A percentile compares a stretch with the other conserved stretches of the same genome.
These are phyloP conservation scores for Chaenodraco wilsoni DNA, from an alignment of 2,797 vertebrate species.

Conservation along the genomic window DNA sequence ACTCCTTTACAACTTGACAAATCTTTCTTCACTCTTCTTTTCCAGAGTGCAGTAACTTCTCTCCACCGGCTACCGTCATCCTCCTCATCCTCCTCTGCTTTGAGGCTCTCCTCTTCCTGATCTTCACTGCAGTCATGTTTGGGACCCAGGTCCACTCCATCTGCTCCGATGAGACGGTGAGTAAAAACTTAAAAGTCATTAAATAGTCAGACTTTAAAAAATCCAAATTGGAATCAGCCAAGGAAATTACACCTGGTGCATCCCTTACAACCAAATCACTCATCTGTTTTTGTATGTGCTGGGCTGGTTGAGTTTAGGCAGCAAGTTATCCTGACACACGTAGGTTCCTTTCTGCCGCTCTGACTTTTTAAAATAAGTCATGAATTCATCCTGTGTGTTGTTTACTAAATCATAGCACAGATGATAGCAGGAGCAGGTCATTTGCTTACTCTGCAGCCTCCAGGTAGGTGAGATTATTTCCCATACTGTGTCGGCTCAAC, in stretches of 20 bases:
- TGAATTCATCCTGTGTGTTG: neutral
- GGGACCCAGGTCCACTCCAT: conserved; percentile 98
- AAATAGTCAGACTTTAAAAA: too few relatives aligned
- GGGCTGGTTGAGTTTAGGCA: too few relatives aligned
- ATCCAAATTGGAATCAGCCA: too few relatives aligned
- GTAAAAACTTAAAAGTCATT: conserved; percentile 52
- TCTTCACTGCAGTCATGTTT: conserved; percentile 98
- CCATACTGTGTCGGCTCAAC: conserved; percentile 1
- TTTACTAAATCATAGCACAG: conserved; percentile 7
- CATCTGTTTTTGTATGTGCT: too few relatives aligned
- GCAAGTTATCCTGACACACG: too few relatives aligned
- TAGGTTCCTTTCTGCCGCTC: neutral
- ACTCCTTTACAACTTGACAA: neutral
- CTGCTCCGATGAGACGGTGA: conserved; percentile 96
- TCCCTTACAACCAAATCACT: too few relatives aligned
- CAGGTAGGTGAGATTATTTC: conserved; percentile 27
- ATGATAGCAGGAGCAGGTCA: conserved; percentile 34
- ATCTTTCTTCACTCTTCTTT: neutral
- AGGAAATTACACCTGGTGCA: too few relatives aligned
- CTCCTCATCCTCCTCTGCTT: conserved; percentile 97
- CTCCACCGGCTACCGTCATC: conserved; percentile 94
- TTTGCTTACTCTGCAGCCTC: conserved; percentile 11
- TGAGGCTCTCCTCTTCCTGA: conserved; percentile 95
- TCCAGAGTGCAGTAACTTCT: conserved; percentile 96
- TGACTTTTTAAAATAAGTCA: conserved; percentile 9